These are phyloP conservation scores for Sphaerophoria taeniata DNA, from an alignment of 2,888 invertebrate genomes.

Conservation along the genomic window DNA sequence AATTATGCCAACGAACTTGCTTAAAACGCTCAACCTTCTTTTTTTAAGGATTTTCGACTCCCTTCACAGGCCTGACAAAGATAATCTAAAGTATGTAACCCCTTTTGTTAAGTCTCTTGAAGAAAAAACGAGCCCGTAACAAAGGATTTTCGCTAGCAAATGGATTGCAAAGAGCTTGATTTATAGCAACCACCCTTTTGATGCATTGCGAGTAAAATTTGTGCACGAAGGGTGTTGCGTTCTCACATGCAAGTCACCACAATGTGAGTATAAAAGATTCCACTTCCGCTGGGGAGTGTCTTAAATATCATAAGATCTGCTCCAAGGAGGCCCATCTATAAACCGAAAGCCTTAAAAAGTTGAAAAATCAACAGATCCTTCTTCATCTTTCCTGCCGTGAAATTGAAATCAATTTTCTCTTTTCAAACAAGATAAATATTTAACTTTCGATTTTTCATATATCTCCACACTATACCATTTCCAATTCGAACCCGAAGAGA, in stretches of 20 bases:
- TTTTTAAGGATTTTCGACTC: too few species aligned
- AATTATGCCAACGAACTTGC: slow-evolving; percentile 59
- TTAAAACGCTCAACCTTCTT: slow-evolving; percentile 61
- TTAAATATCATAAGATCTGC: slow-evolving; percentile 29
- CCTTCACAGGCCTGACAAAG: too few species aligned
- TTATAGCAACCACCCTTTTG: slow-evolving; percentile 70
- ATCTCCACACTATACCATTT: background rate
- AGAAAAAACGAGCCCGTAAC: slow-evolving; percentile 12
- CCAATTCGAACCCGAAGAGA: slow-evolving; percentile 67
- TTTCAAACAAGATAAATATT: slow-evolving; percentile 73
- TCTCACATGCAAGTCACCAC: background rate
- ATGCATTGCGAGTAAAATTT: slow-evolving; percentile 50
- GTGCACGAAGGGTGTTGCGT: slow-evolving; percentile 56
- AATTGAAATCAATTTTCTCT: slow-evolving; percentile 71
- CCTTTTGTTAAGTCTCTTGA: slow-evolving; percentile 17
- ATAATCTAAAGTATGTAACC: slow-evolving; percentile 9
- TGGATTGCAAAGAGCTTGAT: slow-evolving; percentile 71
- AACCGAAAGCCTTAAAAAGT: slow-evolving; percentile 41
- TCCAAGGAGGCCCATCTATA: background rate
- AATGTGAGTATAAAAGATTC: slow-evolving; percentile 54
- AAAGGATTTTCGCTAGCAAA: slow-evolving; percentile 28
- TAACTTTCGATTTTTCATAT: slow-evolving; percentile 70
- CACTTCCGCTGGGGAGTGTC: background rate
- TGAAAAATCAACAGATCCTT: slow-evolving; percentile 71
- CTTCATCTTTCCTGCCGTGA: slow-evolving; percentile 36